Percentiles rank a stretch among this genome's conserved stretches.
These are phyloP conservation scores for Toxonevra muliebris DNA, from an alignment of 2,888 invertebrate species.

Conservation along the genomic window DNA sequence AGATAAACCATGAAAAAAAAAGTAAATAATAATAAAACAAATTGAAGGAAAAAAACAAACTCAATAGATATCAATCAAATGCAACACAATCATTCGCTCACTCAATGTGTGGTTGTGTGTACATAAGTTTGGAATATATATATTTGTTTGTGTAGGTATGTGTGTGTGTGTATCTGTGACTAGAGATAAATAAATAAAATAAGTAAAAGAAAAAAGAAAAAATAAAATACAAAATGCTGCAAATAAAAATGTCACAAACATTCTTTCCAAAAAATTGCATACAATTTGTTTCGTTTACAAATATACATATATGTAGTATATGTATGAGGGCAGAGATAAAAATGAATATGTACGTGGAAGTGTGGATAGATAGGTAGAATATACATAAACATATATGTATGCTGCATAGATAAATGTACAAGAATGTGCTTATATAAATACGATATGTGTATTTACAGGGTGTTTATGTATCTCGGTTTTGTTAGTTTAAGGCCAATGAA, in stretches of 20 bases:
- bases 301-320: not conserved
- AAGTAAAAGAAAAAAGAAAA: not conserved
- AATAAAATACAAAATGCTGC: not conserved
- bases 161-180: not conserved
- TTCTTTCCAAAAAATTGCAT: constrained; percentile 4
- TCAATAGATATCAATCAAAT: constrained; percentile 1
- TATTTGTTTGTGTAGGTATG: not conserved
- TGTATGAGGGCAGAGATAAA: too few relatives aligned
- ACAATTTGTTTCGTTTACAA: constrained; percentile 3
- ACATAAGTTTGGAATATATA: not conserved
- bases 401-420: too few relatives aligned
- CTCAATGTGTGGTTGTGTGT: not conserved
- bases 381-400: too few relatives aligned
- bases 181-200: not conserved
- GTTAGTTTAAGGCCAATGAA: too few relatives aligned
- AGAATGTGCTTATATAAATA: too few relatives aligned
- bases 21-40: constrained; percentile 6
- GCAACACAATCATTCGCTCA: not conserved
- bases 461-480: too few relatives aligned
- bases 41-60: not conserved
- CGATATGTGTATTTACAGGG: too few relatives aligned
- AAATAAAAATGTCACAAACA: too few relatives aligned
- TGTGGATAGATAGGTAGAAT: too few relatives aligned
- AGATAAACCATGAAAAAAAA: not conserved
- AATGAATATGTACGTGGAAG: too few relatives aligned